phyloP scores from a whole-genome alignment of 1,140 invertebrate genomes.

The Drosophila navojoa region DNA sequence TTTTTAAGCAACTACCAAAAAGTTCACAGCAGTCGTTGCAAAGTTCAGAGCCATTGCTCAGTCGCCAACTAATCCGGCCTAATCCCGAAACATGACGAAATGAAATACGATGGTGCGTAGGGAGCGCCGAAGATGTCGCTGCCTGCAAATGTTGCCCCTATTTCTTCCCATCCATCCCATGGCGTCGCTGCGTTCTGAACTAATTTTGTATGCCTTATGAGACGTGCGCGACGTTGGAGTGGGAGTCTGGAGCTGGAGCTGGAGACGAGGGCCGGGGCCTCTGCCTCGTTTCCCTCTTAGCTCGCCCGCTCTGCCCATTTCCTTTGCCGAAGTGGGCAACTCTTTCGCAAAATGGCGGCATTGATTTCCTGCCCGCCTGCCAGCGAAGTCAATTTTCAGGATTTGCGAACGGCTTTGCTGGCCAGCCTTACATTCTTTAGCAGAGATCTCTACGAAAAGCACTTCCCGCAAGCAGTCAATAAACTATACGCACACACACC shows the following conservation, averaged over 20 bases:
- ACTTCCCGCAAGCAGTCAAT: slow-evolving; percentile 82
- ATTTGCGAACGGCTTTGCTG: slow-evolving; percentile 69
- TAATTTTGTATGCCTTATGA: slow-evolving; percentile 82
- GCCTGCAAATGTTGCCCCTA: slow-evolving; percentile 19
- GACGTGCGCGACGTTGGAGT: slow-evolving; percentile 14
- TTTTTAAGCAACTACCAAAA: slow-evolving; percentile 62
- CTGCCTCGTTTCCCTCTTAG: neutral
- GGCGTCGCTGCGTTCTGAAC: slow-evolving; percentile 39
- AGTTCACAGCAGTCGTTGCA: slow-evolving; percentile 55
- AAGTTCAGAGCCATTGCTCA: slow-evolving; percentile 81
- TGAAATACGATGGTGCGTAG: slow-evolving; percentile 83
- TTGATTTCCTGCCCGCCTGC: slow-evolving; percentile 64
- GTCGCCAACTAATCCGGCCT: slow-evolving; percentile 79
- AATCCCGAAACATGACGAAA: slow-evolving; percentile 84
- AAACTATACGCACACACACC: slow-evolving; percentile 72
- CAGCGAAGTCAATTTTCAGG: slow-evolving; percentile 80
- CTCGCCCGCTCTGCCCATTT: too few species aligned
- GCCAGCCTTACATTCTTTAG: slow-evolving; percentile 77
- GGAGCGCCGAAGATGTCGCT: slow-evolving; percentile 45
- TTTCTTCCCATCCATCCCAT: slow-evolving; percentile 10
- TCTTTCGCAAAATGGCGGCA: slow-evolving; percentile 80
- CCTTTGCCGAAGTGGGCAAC: slow-evolving; percentile 49
- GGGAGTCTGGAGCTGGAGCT: too few species aligned
- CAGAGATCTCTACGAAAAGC: slow-evolving; percentile 79
- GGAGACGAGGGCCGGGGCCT: neutral